Evolutionary conservation across 2,113 vertebrate genomes (phyloP), one percentile per base, ranked within the genome.

Genomic region (Scytalopus superciliaris): DNA sequence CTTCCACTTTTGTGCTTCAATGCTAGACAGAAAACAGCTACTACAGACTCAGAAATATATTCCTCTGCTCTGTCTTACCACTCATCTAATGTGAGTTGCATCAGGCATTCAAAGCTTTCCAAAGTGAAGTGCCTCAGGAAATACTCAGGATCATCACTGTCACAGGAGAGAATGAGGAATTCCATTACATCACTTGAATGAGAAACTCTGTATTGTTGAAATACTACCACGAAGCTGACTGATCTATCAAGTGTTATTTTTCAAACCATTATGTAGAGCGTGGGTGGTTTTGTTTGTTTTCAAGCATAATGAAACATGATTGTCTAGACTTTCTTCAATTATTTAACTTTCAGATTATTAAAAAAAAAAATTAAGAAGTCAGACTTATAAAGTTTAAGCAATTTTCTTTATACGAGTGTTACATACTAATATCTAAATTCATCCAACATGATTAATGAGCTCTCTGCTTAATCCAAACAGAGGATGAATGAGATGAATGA

Each of bases 371-470:
- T 14, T 14, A 42, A 42, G 40, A 16, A n/a, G 11, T 8, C 27
- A 85, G 7, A 31, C 3, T 74, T 79, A 7, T 73, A 11, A 74
- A 68, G 6, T 57, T 86, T 50, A 56, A 45, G 16, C 2, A 9
- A 0, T 6, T 45, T 53, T 67, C n/a, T 42, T 49, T 33, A 5
- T 6, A 15, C 5, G 2, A 47, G 5, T 25, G 7, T 49, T 59
- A n/a, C 4, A 57, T 50, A 70, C 8, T 30, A 49, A 31, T 31
- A 37, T 69, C 56, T 52, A 21, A 76, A 62, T 86, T 83, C 9
- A 42, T 52, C 6, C 35, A 93, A 5, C 10, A 52, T 33, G 5
- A 63, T 25, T 67, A 76, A 96, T 14, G 44, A 89, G 21, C 1
- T 42, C 35, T 49, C 64, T 42, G 50, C 28, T 70, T 75, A 91